phyloP scores from a whole-genome alignment of 2,888 invertebrate species.

The Onchidella celtica region DNA sequence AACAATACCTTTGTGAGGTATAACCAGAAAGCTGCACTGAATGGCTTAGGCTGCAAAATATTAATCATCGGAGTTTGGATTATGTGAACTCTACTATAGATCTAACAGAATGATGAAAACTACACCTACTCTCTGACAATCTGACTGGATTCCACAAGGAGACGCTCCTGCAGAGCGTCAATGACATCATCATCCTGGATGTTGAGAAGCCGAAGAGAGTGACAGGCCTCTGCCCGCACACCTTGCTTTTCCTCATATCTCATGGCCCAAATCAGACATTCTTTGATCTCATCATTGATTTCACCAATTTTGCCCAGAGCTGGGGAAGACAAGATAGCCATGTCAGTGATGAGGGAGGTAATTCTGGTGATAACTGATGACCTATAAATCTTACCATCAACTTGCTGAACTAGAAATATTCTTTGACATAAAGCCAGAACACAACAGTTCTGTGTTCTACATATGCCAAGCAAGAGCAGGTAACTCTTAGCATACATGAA shows the following conservation, averaged over 20 bases:
- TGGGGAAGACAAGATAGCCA: constrained; percentile 53
- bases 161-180: constrained; percentile 76
- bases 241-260: constrained; percentile 77
- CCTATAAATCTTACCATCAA: too few relatives aligned
- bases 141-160: constrained; percentile 75
- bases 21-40: too few relatives aligned
- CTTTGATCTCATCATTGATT: constrained; percentile 67
- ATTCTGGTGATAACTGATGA: too few relatives aligned
- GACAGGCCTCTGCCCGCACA: constrained; percentile 79
- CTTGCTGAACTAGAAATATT: too few relatives aligned
- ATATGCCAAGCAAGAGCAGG: too few relatives aligned
- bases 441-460: too few relatives aligned
- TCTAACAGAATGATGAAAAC: neutral
- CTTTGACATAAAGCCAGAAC: too few relatives aligned
- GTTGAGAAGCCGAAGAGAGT: constrained; percentile 71
- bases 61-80: too few relatives aligned
- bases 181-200: constrained; percentile 73
- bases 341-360: too few relatives aligned
- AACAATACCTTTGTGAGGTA: too few relatives aligned
- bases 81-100: neutral
- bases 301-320: constrained; percentile 77
- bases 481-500: too few relatives aligned
- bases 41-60: too few relatives aligned
- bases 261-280: constrained; percentile 78
- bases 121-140: constrained; percentile 76